A percentile compares a stretch with the other conserved stretches of the same genome.
These are phyloP conservation scores for Ceuthmochares aereus DNA, from an alignment of 2,113 vertebrate genomes.

Conservation along the genomic window DNA sequence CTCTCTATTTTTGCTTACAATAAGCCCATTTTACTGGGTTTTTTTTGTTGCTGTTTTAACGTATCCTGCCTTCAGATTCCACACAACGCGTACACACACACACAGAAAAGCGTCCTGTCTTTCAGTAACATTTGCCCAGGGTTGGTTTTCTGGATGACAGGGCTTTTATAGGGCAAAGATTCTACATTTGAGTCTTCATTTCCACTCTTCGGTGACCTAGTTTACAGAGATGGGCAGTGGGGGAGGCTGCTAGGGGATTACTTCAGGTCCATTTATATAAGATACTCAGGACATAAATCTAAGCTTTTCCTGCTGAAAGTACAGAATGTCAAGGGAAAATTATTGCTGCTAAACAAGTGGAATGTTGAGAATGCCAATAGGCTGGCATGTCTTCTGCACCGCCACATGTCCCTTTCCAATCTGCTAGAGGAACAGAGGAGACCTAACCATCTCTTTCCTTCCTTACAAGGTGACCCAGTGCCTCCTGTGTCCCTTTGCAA, in stretches of 20 bases:
- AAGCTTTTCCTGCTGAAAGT: background rate
- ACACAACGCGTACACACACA: rapidly evolving
- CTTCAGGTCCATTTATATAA: constrained; percentile 15
- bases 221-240: background rate
- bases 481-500: background rate
- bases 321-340: background rate
- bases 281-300: background rate
- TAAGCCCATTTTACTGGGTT: background rate
- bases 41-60: background rate
- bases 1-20: background rate
- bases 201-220: background rate
- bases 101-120: background rate
- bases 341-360: background rate
- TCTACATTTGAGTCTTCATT: background rate
- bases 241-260: background rate
- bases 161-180: background rate
- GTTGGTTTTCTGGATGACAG: background rate
- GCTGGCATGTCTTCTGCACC: background rate
- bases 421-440: background rate
- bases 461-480: background rate
- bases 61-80: background rate
- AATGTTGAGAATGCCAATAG: background rate
- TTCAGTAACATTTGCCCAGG: background rate
- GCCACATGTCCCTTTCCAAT: rapidly evolving
- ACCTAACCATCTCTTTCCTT: background rate